Base-by-base conservation (phyloP, 1,140 invertebrate species). In the Araneus ventricosus region DNA sequence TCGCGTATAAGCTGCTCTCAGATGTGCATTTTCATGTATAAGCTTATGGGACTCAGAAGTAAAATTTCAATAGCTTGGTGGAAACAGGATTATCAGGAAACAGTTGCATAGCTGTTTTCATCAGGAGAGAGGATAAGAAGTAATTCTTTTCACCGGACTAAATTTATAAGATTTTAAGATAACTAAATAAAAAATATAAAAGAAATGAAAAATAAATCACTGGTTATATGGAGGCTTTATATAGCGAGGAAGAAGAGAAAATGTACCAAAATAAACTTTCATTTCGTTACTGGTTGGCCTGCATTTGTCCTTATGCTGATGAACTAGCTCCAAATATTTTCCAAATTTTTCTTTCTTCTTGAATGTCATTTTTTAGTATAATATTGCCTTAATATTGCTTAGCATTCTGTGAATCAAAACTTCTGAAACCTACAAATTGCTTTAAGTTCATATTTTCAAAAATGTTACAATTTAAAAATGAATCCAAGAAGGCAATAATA, bases 1-100 rank as follows among this genome's bases (percentile, higher is more conserved):
- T 80, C n/a, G 67, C 45, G 75, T 52, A 52, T 52, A 52, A 52
- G 45, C 45, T 52, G 45, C 17, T 8, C 10, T 52, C 45, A 52
- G 45, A 52, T 52, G 45, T 52, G 45, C 45, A 52, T 37, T 67
- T 70, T 67, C 39, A 70, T 34, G 22, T 70, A 45, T 88, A 14
- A 63, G 86, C 34, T 30, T 90, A 80, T 57, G 75, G 75, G 24
- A 80, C 70, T 79, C 30, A n/a, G 70, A 88, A 88, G 34, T 63
- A 87, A 87, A 87, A 87, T 88, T 88, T 75, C 67, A 52, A 30
- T 37, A 57, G 84, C 20, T 22, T 34, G 8, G n/a, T 8, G 82
- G 52, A 37, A 86, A 86, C 30, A 59, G 80, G n/a, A 41, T 82
- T 82, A 82, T 45, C 39, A 45, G 24, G 24, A 45, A 20, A 27